These are phyloP conservation scores for Stichodactyla mertensii DNA, from an alignment of 64 coral and sea anemone species.

Conservation along the genomic window DNA sequence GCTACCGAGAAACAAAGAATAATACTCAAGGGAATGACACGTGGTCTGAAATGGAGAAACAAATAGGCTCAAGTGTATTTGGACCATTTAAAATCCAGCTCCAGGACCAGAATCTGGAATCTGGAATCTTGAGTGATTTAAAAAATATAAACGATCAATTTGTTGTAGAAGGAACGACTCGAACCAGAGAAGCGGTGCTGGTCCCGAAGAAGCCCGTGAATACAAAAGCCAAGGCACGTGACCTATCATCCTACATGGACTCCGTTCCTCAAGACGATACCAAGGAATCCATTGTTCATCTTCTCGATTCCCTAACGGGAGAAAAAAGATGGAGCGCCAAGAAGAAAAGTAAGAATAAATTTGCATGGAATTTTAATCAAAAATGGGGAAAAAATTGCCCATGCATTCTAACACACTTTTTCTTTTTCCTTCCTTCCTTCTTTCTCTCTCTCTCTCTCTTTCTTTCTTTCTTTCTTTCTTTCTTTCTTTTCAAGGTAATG, in stretches of 20 bases:
- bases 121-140: too few species aligned
- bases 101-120: too few species aligned
- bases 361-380: too few species aligned
- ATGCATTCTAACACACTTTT: too few species aligned
- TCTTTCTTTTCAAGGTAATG: neutral
- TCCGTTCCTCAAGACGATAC: conserved; percentile 6
- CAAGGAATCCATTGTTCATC: neutral
- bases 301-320: neutral
- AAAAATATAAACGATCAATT: neutral
- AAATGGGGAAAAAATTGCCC: too few species aligned
- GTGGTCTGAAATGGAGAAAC: too few species aligned
- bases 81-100: too few species aligned
- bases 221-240: neutral
- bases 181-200: neutral
- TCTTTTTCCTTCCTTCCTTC: too few species aligned
- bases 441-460: too few species aligned
- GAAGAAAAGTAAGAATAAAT: neutral
- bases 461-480: neutral
- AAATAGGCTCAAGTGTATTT: too few species aligned
- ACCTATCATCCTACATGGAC: neutral
- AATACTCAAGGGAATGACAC: too few species aligned
- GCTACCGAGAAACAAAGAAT: too few species aligned
- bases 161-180: neutral
- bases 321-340: conserved; percentile 11
- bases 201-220: neutral